Base-by-base conservation (phyloP, 2,888 invertebrate genomes). In the Ophioninae sp. region DNA sequence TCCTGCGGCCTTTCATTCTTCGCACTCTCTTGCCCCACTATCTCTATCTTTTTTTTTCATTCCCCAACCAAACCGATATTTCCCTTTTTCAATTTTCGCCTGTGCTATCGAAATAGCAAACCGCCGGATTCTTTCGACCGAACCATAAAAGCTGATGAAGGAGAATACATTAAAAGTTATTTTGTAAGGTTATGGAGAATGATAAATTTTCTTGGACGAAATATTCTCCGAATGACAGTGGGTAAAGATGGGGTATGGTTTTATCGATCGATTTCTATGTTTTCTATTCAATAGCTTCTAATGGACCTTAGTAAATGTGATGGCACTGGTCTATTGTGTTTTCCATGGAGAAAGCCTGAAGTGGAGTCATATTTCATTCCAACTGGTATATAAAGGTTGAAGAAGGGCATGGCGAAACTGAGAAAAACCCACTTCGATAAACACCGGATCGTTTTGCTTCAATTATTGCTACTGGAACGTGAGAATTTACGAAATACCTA, bases 1-100 rank as follows among this genome's bases (percentile, higher is more conserved):
- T 85, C 86, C 84, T 74, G 79, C 70, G 79, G 81, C 80, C 83
- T 83, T 86, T 82, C 81, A 81, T 86, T 85, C 82, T 83, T 62
- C 73, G 56, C 56, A 13, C 30, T 50, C 68, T 64, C 50, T 61
- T 21, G n/a, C 23, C n/a, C 68, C 50, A 17, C 50, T 10, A 7
- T 50, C 50, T 50, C 50, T 50, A 0, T 21, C 56, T 69, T 37
- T 39, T 7, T 69, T 13, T 50, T 13, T 39, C 41, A 44, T 39
- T 44, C 21, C 37, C 59, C 37, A 37, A 30, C 64, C 62, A 6
- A 23, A 37, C 64, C 20, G 41, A 17, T 1, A 41, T 56, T 73
- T 68, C 72, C 72, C 20, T 56, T 57, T 65, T 64, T 65, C 56
- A 57, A 76, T 57, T 64, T 68, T 77, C 80, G 23, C 73, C 44